Base-by-base conservation (phyloP, 2,797 vertebrate species). In the Yasuhikotakia modesta region DNA sequence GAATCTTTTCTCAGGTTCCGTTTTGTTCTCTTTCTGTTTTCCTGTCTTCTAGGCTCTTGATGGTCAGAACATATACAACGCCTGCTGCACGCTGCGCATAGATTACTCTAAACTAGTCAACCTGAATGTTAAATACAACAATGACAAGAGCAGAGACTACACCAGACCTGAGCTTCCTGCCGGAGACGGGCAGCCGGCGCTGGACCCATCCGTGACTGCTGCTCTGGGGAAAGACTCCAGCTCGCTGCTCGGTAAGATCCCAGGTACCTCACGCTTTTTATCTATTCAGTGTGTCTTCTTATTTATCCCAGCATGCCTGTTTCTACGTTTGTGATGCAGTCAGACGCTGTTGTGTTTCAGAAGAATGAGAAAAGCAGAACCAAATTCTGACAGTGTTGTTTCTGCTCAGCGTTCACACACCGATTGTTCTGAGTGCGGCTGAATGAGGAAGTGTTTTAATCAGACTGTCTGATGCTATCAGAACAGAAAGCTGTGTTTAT, bases 61-160 rank as follows among this genome's bases (percentile, higher is more conserved):
- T 83, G 96, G 97, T 83, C 97, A 99, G 84, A 99, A 99, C 90
- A 99, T 99, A 89, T 99, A 99, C 87, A 99, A 99, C 85, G 96
- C 97, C 43, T 99, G 97, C 87, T 99, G 97, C 92, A 99, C 97
- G 0, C 93, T 99, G 69, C 95, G 97, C 83, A 99, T 99, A 76
- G 97, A 99, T 92, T 99, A 98, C 91, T 99, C 97, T 80, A 99
- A 99, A 90, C 90, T 99, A 86, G 96, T 99, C 87, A 99, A 97
- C 90, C 93, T 99, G 82, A 99, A 99, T 84, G 97, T 99, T 63
- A 99, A 99, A 87, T 99, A 99, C 93, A 99, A 99, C 93, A 99
- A 99, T 0, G 97, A 99, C 86, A 99, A 99, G 93, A 98, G 97
- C 86, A 95, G 96, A 5, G 97, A 99, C 87, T 99, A 98, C 86